Conservation (phyloP, 2,113 vertebrate genomes). For the Caloenas nicobarica region DNA sequence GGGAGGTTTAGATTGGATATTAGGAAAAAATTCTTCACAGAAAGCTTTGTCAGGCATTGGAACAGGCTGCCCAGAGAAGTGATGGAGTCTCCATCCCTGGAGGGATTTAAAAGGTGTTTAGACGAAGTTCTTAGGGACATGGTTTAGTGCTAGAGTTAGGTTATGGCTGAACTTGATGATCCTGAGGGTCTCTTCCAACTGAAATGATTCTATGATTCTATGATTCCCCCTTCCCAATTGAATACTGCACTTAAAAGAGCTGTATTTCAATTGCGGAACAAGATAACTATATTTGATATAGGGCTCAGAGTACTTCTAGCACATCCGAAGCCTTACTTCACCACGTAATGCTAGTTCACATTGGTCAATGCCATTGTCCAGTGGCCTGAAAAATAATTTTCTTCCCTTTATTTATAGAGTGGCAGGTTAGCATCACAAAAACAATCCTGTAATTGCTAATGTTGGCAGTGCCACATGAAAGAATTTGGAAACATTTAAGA, state of each 20-base stretch:
- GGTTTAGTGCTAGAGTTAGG: too few species aligned
- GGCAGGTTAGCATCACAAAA: neutral
- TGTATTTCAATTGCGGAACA: neutral
- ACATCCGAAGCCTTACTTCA: neutral
- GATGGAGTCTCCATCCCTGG: too few species aligned
- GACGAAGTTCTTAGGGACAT: too few species aligned
- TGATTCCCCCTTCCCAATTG: neutral
- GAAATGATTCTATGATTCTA: too few species aligned
- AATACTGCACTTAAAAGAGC: neutral
- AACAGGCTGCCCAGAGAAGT: too few species aligned
- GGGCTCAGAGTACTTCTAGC: neutral
- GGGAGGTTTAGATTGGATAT: too few species aligned
- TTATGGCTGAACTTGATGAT: too few species aligned
- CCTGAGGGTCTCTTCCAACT: too few species aligned
- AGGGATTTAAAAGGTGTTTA: too few species aligned
- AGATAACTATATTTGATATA: neutral
- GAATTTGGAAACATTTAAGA: neutral
- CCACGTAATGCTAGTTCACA: neutral
- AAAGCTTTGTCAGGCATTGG: too few species aligned
- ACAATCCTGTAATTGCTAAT: neutral
- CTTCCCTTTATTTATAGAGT: neutral
- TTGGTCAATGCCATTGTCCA: neutral
- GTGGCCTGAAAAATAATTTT: neutral
- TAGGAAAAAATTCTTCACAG: too few species aligned
- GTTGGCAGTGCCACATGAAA: neutral